A percentile compares a stretch with the other conserved stretches of the same genome.
These are phyloP conservation scores for Tympanuchus pallidicinctus DNA, from an alignment of 2,113 vertebrate species.

Conservation along the genomic window DNA sequence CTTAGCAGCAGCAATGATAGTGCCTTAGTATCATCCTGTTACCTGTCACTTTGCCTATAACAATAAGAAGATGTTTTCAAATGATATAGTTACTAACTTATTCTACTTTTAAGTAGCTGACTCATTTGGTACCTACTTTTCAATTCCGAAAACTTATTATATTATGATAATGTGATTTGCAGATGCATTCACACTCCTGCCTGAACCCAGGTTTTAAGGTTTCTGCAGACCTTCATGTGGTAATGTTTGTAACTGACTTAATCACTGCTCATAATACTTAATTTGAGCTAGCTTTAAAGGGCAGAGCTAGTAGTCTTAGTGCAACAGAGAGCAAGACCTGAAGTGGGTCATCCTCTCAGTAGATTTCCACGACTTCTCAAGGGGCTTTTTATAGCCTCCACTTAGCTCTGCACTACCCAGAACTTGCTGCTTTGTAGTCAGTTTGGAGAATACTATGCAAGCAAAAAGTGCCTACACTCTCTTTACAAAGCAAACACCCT, in stretches of 20 bases:
- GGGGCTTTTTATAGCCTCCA: background rate
- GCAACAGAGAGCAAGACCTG: background rate
- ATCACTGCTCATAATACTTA: accelerated
- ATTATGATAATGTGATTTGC: background rate
- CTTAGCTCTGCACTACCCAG: background rate
- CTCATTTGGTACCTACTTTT: background rate
- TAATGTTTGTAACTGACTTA: background rate
- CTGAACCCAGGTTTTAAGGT: background rate
- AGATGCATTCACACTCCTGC: background rate
- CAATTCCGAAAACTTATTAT: background rate
- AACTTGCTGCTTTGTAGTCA: background rate
- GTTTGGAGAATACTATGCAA: background rate
- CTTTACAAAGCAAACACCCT: background rate
- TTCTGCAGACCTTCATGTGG: background rate
- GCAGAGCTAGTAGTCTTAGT: background rate
- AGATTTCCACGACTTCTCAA: conserved; percentile 18
- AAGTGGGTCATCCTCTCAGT: conserved; percentile 8
- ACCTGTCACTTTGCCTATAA: background rate
- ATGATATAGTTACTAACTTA: background rate
- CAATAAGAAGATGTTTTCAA: background rate
- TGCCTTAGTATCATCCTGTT: background rate
- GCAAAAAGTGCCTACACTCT: background rate
- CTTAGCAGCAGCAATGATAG: background rate
- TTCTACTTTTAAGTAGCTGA: background rate
- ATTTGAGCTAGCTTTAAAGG: background rate